phyloP scores from a whole-genome alignment of 1,140 invertebrate species.

The Lucilia cuprina region DNA sequence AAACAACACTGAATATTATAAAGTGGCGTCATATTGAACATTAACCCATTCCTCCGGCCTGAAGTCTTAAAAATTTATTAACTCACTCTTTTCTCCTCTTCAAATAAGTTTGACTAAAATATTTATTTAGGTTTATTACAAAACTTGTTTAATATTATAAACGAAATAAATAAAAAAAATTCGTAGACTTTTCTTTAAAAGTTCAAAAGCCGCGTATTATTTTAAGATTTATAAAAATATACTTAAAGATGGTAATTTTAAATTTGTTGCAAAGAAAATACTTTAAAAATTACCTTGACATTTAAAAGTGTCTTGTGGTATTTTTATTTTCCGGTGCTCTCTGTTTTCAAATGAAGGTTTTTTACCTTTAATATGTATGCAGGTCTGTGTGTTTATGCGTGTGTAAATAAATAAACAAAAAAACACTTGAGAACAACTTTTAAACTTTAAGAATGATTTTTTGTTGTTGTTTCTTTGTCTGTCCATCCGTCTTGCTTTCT shows the following conservation, averaged over 20 bases:
- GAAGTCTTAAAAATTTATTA: neutral
- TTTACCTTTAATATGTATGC: too few species aligned
- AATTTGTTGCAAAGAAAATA: neutral
- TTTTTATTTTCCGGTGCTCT: neutral
- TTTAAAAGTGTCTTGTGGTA: neutral
- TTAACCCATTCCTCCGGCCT: neutral
- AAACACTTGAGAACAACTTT: neutral
- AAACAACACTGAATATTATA: neutral
- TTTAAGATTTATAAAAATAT: neutral
- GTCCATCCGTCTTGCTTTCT: too few species aligned
- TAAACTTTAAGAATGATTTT: neutral
- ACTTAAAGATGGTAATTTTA: neutral
- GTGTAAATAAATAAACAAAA: neutral
- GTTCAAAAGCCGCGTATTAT: neutral
- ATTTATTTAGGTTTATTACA: constrained; percentile 28
- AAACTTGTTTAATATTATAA: neutral
- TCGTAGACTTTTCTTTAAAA: neutral
- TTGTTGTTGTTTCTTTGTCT: neutral
- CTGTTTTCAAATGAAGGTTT: neutral
- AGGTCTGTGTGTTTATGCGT: neutral
- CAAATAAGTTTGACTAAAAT: neutral
- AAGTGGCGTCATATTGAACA: constrained; percentile 25
- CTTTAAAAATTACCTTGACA: constrained; percentile 11
- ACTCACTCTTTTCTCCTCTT: neutral
- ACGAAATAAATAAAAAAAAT: neutral